Conservation (phyloP, 2,797 vertebrate species). For the Lagorchestes hirsutus region DNA sequence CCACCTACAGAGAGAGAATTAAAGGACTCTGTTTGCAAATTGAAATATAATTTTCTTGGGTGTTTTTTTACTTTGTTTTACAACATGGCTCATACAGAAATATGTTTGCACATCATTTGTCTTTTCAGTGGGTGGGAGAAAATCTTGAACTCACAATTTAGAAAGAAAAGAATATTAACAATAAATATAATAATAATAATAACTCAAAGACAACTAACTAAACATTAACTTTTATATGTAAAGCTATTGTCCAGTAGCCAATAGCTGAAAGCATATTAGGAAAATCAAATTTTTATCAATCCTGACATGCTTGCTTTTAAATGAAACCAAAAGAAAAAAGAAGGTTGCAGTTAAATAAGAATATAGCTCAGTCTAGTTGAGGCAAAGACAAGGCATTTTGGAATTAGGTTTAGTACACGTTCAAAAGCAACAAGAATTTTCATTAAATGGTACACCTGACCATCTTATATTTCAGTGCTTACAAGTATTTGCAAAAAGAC, state of each 20-base stretch:
- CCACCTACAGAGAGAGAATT: background rate
- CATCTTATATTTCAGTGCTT: background rate
- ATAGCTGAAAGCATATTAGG: background rate
- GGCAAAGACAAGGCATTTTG: background rate
- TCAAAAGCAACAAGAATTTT: background rate
- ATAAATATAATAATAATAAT: background rate
- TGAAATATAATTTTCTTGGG: background rate
- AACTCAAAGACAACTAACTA: background rate
- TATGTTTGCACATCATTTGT: background rate
- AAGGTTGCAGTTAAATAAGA: background rate
- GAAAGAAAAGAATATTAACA: background rate
- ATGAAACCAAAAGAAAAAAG: background rate
- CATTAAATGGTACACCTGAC: background rate
- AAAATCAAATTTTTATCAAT: background rate
- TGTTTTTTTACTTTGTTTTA: background rate
- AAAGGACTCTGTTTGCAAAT: background rate
- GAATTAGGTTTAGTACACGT: background rate
- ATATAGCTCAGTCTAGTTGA: background rate
- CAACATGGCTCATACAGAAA: background rate
- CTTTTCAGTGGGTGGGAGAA: background rate
- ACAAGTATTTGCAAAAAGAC: background rate
- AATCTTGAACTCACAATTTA: background rate
- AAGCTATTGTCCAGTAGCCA: background rate
- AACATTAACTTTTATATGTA: background rate
- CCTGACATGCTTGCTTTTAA: background rate